A percentile compares a stretch with the other conserved stretches of the same genome.
These are phyloP conservation scores for Chlorodrepanis virens DNA, from an alignment of 2,113 vertebrate species.

Conservation along the genomic window DNA sequence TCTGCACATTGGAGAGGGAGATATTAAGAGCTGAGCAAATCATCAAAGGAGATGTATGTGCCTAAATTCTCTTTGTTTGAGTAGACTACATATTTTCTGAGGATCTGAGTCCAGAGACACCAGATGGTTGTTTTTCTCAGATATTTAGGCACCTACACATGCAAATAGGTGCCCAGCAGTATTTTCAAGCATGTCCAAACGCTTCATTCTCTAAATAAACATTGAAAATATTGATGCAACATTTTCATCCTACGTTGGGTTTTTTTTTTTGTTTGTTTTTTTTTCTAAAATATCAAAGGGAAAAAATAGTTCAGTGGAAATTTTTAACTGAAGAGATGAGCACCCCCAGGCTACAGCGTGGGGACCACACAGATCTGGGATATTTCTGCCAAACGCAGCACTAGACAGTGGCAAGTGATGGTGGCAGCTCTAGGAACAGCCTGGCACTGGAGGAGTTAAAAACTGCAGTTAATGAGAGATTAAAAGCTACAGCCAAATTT, in stretches of 20 bases:
- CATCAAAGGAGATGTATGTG: neutral
- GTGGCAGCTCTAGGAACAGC: neutral
- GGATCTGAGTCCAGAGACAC: constrained; percentile 7
- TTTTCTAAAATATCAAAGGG: neutral
- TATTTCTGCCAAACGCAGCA: neutral
- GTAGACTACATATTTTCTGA: neutral
- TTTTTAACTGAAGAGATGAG: neutral
- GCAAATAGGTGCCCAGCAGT: constrained; percentile 16
- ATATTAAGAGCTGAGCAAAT: neutral
- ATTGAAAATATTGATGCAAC: neutral
- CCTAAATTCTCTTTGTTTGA: neutral
- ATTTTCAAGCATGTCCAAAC: constrained; percentile 24
- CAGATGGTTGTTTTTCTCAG: constrained; percentile 51
- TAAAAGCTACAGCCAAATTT: neutral
- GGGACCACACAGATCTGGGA: neutral
- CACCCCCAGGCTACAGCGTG: neutral
- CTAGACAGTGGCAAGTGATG: neutral
- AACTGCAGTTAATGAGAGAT: neutral
- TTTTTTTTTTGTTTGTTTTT: neutral
- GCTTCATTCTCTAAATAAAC: neutral
- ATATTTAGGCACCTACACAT: constrained; percentile 52
- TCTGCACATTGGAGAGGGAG: neutral
- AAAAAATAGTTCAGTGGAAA: neutral
- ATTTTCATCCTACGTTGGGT: neutral
- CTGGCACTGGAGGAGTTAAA: neutral